Base-by-base conservation (phyloP, 2,113 vertebrate genomes). In the Notechis scutatus region DNA sequence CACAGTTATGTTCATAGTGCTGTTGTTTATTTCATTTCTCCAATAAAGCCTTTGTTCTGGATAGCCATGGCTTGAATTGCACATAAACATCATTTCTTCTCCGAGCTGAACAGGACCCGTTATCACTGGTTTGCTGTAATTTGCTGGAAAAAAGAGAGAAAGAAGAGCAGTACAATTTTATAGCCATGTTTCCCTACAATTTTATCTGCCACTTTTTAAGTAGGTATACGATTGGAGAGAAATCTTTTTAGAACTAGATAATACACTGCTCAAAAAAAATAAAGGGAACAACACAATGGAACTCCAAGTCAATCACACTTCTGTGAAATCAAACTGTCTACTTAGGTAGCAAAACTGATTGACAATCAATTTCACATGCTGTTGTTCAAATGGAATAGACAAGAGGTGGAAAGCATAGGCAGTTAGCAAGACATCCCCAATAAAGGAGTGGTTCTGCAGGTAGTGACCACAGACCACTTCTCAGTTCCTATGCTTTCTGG, bases 1-100 rank as follows among this genome's bases (percentile, higher is more conserved):
- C 1, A 81, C 0, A 93, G 96, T 87, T 3, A 42, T 0, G 5
- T 0, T 1, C 93, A 98, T 95, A 85, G 0, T 88, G 1, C 95
- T 98, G 93, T 96, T 94, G 95, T 98, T 96, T 0, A 95, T 97
- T 96, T 47, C 94, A 88, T 97, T 98, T 96, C 97, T 95, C 98
- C 97, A 98, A 47, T 97, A 96, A 87, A 98, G 94, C 0, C 94
- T 97, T 9, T 96, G 97, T 26, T 39, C 0, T 1, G 97, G 97
- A 69, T 97, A 98, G 90, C 97, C 97, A 0, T 97, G 93, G 10
- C 6, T 81, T 0, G 97, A 98, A 1, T 0, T 97, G 95, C 98
- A 98, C 5, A 47, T 96, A 93, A 98, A 96, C 29, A 91, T 97
- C 61, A 97, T 91, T 87, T 95, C 95, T 59, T 94, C 92, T 6